Percentiles rank a stretch among this genome's conserved stretches.
These are phyloP conservation scores for Prostheceraeus crozeri DNA, from an alignment of 2,888 invertebrate genomes.

Conservation along the genomic window DNA sequence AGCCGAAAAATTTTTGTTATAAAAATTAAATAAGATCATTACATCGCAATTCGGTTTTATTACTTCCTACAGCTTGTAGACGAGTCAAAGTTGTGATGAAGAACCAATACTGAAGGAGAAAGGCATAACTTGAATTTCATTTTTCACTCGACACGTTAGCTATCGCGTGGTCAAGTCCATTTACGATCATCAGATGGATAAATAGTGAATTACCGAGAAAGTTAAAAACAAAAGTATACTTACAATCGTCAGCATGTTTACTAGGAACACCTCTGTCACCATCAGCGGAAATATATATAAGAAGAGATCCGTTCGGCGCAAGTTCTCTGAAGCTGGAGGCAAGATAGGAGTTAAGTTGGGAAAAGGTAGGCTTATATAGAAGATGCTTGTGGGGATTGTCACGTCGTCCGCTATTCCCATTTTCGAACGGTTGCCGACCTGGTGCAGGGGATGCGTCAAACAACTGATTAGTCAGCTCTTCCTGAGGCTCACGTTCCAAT, in stretches of 20 bases:
- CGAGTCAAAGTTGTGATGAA: too few species aligned
- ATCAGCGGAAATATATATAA: conserved; percentile 87
- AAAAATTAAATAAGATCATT: too few species aligned
- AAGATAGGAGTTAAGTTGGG: conserved; percentile 83
- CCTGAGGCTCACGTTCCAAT: conserved; percentile 80
- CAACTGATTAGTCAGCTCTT: conserved; percentile 58
- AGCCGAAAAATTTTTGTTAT: too few species aligned
- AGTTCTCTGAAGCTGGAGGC: conserved; percentile 74
- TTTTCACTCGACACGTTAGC: too few species aligned
- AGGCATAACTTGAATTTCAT: too few species aligned
- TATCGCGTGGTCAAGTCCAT: too few species aligned
- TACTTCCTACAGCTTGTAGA: too few species aligned
- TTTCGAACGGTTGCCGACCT: conserved; percentile 27
- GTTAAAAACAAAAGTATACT: not conserved
- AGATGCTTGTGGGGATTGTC: conserved; percentile 94
- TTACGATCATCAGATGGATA: too few species aligned
- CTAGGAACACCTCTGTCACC: conserved; percentile 65
- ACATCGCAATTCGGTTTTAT: too few species aligned
- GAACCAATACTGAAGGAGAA: too few species aligned
- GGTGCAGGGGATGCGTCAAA: not conserved
- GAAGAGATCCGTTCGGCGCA: conserved; percentile 77
- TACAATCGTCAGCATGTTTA: conserved; percentile 58
- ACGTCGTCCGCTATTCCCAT: conserved; percentile 58
- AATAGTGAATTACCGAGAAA: too few species aligned
- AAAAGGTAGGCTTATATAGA: conserved; percentile 84